These are phyloP conservation scores for Lumbricus terrestris DNA, from an alignment of 2,888 invertebrate species.

Conservation along the genomic window DNA sequence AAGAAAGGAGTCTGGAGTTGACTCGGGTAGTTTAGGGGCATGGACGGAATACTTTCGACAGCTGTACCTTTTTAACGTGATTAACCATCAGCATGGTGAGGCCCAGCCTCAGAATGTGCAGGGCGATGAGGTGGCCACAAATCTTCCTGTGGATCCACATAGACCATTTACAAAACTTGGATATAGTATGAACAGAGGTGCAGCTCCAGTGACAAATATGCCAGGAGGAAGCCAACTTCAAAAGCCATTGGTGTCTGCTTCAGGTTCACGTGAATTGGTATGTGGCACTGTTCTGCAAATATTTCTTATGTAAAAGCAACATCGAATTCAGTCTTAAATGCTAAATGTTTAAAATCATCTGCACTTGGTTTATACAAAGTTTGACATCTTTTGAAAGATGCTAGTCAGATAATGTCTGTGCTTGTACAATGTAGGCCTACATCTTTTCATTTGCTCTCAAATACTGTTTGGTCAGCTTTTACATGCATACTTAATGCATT, in stretches of 20 bases:
- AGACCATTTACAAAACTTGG: background rate
- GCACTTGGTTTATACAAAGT: background rate
- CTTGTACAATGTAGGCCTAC: too few species aligned
- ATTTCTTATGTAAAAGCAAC: background rate
- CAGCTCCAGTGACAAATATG: too few species aligned
- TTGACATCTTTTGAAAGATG: background rate
- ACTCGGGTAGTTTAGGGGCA: background rate
- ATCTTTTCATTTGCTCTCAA: too few species aligned
- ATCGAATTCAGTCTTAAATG: background rate
- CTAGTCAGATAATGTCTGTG: background rate
- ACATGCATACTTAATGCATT: too few species aligned
- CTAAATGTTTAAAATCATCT: background rate
- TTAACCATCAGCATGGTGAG: background rate
- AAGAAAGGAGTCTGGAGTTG: background rate
- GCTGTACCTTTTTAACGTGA: background rate
- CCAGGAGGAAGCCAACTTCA: background rate
- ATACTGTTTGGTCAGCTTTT: too few species aligned
- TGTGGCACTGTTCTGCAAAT: background rate
- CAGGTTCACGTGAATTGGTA: background rate
- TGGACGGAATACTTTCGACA: background rate
- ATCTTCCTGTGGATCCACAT: background rate
- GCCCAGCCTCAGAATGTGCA: background rate
- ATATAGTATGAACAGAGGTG: background rate
- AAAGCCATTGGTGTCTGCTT: background rate
- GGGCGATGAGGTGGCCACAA: background rate